Base-by-base conservation (phyloP, 2,888 invertebrate genomes). In the Zygothrica quintamaculata region DNA sequence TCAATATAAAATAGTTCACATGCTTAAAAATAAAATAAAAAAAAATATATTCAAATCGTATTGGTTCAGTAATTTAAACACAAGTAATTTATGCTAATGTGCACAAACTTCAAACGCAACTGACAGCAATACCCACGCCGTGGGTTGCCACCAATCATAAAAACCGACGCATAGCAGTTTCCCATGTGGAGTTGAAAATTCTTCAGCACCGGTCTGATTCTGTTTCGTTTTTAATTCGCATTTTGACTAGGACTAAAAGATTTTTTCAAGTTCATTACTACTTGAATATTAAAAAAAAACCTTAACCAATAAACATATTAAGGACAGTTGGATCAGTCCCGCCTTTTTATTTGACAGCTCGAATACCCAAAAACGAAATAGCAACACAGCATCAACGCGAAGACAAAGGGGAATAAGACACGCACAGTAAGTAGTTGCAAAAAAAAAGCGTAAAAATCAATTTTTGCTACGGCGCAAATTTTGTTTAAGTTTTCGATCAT, bases 131-230 rank as follows among this genome's bases (percentile, higher is more conserved):
- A 18, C 1, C 25, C 34, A 48, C 50, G 25, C 15, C n/a, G 4
- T 2, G 64, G 8, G 76, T 51, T 77, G 62, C 62, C 74, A 72
- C 42, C 33, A 8, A 16, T 1, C 4, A 18, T 1, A 31, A 40
- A 56, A 46, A 65, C 61, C 61, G 65, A 69, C 69, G 73, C 73
- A 47, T 43, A 69, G 47, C 50, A 53, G 36, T 72, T 72, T 76
- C 59, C 70, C 75, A 76, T 76, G 75, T 69, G 74, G 55, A 61
- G 68, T 73, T 44, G 43, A 67, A 52, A 59, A 69, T 51, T 60
- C 33, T 50, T 60, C 40, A 59, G 55, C 75, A 55, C 75, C 77
- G 73, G 77, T 56, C 77, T 61, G 65, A 25, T 66, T 70, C 36
- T 61, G 51, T 62, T 74, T 71, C 58, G 56, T 74, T 74, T 57